Evolutionary conservation across 2,888 invertebrate genomes (phyloP).

Genomic region (Leptarthrus brevirostris): DNA sequence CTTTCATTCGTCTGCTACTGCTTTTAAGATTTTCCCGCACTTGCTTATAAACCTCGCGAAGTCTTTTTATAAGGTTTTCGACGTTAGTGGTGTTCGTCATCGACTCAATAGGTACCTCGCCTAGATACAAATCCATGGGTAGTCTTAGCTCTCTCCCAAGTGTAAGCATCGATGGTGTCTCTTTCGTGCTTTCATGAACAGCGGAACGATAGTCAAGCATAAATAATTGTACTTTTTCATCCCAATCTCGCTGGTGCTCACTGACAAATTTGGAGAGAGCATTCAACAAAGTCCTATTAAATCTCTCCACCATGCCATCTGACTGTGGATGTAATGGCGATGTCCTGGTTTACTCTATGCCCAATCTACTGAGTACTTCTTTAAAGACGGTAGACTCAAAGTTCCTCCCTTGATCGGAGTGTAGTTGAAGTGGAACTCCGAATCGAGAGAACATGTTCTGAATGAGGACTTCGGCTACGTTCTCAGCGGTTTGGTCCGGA

Average conservation of each 20-base stretch:
- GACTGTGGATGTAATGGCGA: rapidly evolving
- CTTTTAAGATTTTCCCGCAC: too few relatives aligned
- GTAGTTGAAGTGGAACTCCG: background rate
- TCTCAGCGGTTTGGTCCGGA: background rate
- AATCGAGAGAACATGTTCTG: background rate
- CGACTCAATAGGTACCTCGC: too few relatives aligned
- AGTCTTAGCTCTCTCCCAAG: too few relatives aligned
- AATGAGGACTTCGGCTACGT: background rate
- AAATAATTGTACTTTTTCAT: background rate
- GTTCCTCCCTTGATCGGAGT: background rate
- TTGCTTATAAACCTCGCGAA: too few relatives aligned
- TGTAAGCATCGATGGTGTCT: background rate
- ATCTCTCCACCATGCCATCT: too few relatives aligned
- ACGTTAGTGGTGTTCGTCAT: too few relatives aligned
- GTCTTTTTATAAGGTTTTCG: too few relatives aligned
- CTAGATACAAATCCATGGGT: too few relatives aligned
- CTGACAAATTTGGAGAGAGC: background rate
- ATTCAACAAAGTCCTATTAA: too few relatives aligned
- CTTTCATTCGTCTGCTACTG: too few relatives aligned
- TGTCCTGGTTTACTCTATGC: too few relatives aligned
- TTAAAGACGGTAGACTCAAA: background rate
- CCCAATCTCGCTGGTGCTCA: background rate
- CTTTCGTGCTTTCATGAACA: background rate
- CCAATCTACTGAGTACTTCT: too few relatives aligned
- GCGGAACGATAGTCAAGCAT: background rate